phyloP scores from a whole-genome alignment of 2,888 invertebrate species.

The Smittia sp. region DNA sequence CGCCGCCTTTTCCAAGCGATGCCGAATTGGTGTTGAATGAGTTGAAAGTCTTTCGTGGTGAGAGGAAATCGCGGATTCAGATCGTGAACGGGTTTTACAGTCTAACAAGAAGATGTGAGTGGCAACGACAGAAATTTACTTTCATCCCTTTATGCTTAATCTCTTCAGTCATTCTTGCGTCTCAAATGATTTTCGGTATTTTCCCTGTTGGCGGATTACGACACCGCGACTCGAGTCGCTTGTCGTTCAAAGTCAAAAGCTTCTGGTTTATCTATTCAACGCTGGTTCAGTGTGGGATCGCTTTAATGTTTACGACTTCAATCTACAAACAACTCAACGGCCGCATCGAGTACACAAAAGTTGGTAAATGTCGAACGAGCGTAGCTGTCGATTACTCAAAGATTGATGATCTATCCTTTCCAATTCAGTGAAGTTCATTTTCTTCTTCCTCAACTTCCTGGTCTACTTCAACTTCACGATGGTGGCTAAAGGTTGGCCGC shows the following conservation, averaged over 20 bases:
- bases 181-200: conserved; percentile 32
- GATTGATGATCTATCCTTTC: background rate
- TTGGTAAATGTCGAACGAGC: conserved; percentile 23
- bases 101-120: conserved; percentile 12
- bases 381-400: background rate
- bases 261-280: conserved; percentile 27
- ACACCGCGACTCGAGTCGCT: conserved; percentile 9
- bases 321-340: conserved; percentile 37
- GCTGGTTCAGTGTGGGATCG: conserved; percentile 32
- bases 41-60: background rate
- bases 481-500: conserved; percentile 30
- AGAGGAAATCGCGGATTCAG: background rate
- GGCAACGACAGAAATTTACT: background rate
- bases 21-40: conserved; percentile 26
- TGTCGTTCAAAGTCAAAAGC: conserved; percentile 25
- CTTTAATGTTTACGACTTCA: conserved; percentile 33
- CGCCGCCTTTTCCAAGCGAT: background rate
- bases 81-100: conserved; percentile 24
- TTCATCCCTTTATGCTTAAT: background rate
- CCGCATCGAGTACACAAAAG: conserved; percentile 36
- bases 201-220: conserved; percentile 26
- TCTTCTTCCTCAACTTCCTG: conserved; percentile 39
- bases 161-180: conserved; percentile 25
- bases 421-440: conserved; percentile 29
- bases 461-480: conserved; percentile 37